Base-by-base conservation (phyloP, 1,140 invertebrate species). In the Battus philenor region DNA sequence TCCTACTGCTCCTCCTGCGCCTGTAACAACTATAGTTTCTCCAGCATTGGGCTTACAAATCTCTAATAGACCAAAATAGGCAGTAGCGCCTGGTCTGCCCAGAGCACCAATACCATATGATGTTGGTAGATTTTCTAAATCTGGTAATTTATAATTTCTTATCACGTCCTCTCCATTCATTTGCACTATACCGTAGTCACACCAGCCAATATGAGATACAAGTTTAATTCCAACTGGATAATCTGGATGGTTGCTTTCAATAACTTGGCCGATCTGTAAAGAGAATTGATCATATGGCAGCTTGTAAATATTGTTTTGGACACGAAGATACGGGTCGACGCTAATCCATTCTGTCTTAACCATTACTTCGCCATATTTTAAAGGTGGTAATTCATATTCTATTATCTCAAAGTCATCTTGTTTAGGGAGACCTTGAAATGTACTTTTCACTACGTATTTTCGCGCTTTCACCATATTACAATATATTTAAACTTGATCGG, bases 1-100 rank as follows among this genome's bases (percentile, higher is more conserved):
- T 1, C 92, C 93, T 4, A 94, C 91, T 11, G 91, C 92, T 12
- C 92, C 90, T 4, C 88, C 90, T 1, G 91, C 90, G 6, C 88
- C 88, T 10, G 86, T 89, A 1, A 94, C 89, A 0, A 93, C 89
- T 0, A 94, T 86, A 1, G 88, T 90, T 60, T 94, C 92, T 8
- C 91, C 92, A 10, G 74, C 43, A 73, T 93, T 90, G 1, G 92
- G 92, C 10, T 91, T 63, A 52, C 92, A 93, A 15, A 93, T 69
- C 38, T 93, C 89, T 24, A 91, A 49, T 6, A 94, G 87, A 0
- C 92, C 93, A 71, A 93, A 93, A 67, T 92, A 93, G 0, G 92
- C 92, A 0, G 92, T 92, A 18, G 88, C 89, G 15, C 81, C 81
- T 0, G 74, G 68, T 72, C 81, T 80, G 10, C 79, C 79, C 0